phyloP scores from a whole-genome alignment of 2,797 vertebrate species.

The Lacerta viridis region DNA sequence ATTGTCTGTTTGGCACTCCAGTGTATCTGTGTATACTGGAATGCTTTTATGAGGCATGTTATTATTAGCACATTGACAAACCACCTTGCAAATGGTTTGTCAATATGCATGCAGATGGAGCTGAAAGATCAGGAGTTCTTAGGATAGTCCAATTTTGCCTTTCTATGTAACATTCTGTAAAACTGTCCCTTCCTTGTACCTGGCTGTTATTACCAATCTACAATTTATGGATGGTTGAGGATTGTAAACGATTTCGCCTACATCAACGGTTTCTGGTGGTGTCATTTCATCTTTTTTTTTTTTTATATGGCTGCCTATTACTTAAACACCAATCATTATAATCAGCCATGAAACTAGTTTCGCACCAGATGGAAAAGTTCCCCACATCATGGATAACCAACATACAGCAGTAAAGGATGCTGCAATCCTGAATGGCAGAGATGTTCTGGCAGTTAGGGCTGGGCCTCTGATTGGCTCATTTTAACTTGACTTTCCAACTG shows the following conservation, averaged over 20 bases:
- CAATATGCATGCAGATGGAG: not conserved
- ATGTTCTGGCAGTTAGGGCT: not conserved
- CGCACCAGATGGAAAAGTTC: not conserved
- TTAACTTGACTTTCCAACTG: too few relatives aligned
- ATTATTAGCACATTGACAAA: too few relatives aligned
- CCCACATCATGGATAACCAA: not conserved
- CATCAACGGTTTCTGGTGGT: not conserved
- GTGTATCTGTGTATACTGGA: not conserved
- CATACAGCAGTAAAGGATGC: not conserved
- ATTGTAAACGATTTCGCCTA: not conserved
- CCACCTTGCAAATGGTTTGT: too few relatives aligned
- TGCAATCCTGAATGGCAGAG: not conserved
- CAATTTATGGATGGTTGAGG: not conserved
- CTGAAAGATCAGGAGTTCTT: not conserved
- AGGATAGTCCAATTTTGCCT: not conserved
- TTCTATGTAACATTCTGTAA: not conserved
- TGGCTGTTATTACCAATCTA: not conserved
- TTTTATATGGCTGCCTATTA: constrained; percentile 1
- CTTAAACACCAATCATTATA: not conserved
- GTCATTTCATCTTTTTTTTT: not conserved
- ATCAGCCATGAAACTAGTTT: constrained; percentile 7
- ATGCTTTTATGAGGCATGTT: not conserved
- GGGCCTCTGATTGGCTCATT: too few relatives aligned
- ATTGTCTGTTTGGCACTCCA: not conserved
- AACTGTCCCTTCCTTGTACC: not conserved